A percentile compares a stretch with the other conserved stretches of the same genome.
Conservation (phyloP, 2,797 vertebrate species). For the Anniella stebbinsi region DNA sequence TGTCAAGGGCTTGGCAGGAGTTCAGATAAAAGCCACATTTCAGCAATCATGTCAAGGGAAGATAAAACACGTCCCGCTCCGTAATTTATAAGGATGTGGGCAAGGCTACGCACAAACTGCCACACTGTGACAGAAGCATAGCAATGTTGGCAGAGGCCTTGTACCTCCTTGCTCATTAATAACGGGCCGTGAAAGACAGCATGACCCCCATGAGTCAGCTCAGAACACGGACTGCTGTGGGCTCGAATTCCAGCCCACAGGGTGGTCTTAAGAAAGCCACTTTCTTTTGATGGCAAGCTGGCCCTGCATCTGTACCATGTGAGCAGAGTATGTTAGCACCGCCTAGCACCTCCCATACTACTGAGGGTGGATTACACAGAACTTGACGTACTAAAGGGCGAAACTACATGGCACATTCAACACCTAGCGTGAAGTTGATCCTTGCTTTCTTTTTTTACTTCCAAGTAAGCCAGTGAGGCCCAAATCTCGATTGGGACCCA, state of each 20-base stretch:
- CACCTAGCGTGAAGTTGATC: no score
- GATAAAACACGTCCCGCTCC: constrained; percentile 72
- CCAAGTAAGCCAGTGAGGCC: no score
- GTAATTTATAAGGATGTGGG: constrained; percentile 78
- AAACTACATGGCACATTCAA: no score
- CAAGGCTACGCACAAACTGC: constrained; percentile 70
- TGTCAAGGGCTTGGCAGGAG: constrained; percentile 64
- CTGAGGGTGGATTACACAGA: neutral
- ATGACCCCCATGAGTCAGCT: no score
- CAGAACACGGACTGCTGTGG: neutral
- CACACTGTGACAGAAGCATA: constrained; percentile 80
- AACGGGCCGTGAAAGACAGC: constrained; percentile 69
- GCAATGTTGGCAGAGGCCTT: constrained; percentile 67
- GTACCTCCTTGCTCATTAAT: constrained; percentile 79
- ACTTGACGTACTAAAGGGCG: no score
- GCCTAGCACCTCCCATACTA: neutral
- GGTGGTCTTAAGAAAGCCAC: neutral
- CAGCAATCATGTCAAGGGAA: constrained; percentile 62
- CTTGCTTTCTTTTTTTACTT: no score
- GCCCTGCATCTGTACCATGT: neutral
- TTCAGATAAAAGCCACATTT: constrained; percentile 67
- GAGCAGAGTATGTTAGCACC: neutral
- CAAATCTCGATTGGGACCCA: no score
- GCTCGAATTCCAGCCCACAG: neutral
- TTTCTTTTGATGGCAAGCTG: neutral